phyloP scores from a whole-genome alignment of 2,797 vertebrate genomes.

The Tinamus major region DNA sequence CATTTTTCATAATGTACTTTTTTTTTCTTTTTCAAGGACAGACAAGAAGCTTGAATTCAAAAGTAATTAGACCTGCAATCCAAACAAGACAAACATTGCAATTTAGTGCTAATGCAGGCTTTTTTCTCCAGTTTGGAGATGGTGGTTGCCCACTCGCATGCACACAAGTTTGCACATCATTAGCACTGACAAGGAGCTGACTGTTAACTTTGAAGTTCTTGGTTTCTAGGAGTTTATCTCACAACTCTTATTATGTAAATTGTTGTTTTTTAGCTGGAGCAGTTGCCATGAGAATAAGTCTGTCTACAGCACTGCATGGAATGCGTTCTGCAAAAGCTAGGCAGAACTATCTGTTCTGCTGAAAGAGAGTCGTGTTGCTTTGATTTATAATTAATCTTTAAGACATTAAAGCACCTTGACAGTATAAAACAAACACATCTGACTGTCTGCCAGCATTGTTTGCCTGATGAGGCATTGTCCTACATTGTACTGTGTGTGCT shows the following conservation, averaged over 20 bases:
- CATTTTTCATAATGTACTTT: neutral
- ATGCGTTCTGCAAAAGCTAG: neutral
- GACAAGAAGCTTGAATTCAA: slow-evolving; percentile 23
- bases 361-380: neutral
- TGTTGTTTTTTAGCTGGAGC: neutral
- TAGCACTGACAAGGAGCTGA: slow-evolving; percentile 11
- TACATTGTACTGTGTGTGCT: neutral
- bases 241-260: slow-evolving; percentile 39
- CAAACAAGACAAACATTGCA: slow-evolving; percentile 39
- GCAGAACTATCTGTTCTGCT: neutral
- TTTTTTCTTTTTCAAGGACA: slow-evolving; percentile 20
- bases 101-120: neutral
- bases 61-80: slow-evolving; percentile 39
- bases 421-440: neutral
- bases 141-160: slow-evolving; percentile 22
- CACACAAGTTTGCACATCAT: neutral
- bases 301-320: neutral
- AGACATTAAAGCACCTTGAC: slow-evolving; percentile 3
- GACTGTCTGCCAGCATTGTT: neutral
- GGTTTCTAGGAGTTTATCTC: slow-evolving; percentile 52
- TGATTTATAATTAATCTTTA: slow-evolving; percentile 60
- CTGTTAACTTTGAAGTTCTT: slow-evolving; percentile 27
- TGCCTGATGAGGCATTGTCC: neutral
- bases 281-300: slow-evolving; percentile 15
- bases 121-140: slow-evolving; percentile 24